Base-by-base conservation (phyloP, 2,113 vertebrate genomes). In the Garra rufa region DNA sequence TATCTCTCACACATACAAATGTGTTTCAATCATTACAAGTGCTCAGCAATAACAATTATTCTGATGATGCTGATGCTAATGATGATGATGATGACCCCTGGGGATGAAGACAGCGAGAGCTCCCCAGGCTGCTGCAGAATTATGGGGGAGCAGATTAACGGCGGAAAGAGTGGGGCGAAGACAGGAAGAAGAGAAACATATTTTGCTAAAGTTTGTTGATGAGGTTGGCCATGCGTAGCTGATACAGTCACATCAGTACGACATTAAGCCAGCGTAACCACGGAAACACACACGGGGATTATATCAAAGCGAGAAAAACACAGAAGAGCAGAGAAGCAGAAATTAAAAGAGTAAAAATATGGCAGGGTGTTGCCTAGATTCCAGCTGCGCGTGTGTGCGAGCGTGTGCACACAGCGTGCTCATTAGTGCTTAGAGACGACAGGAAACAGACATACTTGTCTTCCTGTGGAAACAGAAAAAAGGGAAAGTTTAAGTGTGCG, bases 391-490 rank as follows among this genome's bases (percentile, higher is more conserved):
- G 48, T 52, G 83, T 82, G 41, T 82, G 83, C 50, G 55, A 30
- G 85, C 34, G 52, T 55, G 79, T 30, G 71, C 34, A 26, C 76
- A 28, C 46, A 78, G 70, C 41, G n/a, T 81, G 82, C 69, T 87
- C 77, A 84, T 87, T 87, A 84, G 69, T 21, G 38, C 70, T 59
- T 69, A 81, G 34, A 76, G 82, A 84, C 15, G 82, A 87, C 86
- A 87, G 86, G 86, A 87, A 87, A 84, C 86, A 84, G 86, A 76
- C 69, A 71, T 21, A 65, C 44, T 80, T 57, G 46, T 77, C 82
- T 86, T 86, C 85, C 85, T 86, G 81, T 83, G 76, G 83, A 79
- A 82, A 75, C 43, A 74, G 44, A 80, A 75, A 83, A 86, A 83
- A 80, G 5, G 76, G 55, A 86, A 83, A 80, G 75, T 86, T 83